A percentile compares a stretch with the other conserved stretches of the same genome.
phyloP scores from a whole-genome alignment of 2,888 invertebrate genomes.

The Lycophotia porphyrea region DNA sequence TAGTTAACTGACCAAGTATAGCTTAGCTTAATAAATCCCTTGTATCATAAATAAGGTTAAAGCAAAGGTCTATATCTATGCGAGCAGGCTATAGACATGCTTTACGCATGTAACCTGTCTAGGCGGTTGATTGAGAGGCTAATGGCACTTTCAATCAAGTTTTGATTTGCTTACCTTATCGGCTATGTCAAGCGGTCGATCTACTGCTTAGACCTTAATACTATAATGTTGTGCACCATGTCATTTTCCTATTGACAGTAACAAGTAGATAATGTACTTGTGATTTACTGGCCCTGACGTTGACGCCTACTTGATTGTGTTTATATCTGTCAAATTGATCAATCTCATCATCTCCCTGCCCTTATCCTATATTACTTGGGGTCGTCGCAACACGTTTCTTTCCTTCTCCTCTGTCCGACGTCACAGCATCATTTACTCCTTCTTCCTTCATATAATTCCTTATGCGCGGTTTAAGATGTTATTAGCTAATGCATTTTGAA shows the following conservation, averaged over 20 bases:
- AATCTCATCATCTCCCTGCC: too few relatives aligned
- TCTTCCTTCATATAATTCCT: too few relatives aligned
- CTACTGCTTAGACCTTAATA: not conserved
- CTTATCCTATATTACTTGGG: too few relatives aligned
- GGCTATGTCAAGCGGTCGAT: not conserved
- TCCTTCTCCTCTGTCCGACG: too few relatives aligned
- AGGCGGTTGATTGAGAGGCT: constrained; percentile 19
- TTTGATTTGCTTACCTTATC: constrained; percentile 15
- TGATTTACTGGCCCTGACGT: not conserved
- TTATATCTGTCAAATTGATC: too few relatives aligned
- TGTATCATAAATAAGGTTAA: not conserved
- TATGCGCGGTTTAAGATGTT: too few relatives aligned
- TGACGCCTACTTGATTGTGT: not conserved
- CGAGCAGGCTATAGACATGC: not conserved
- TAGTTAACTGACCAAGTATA: not conserved
- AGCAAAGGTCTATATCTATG: not conserved
- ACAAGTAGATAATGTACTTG: not conserved
- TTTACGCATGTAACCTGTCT: constrained; percentile 22
- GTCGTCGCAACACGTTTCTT: too few relatives aligned
- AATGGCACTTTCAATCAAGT: constrained; percentile 34
- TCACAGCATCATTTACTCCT: too few relatives aligned
- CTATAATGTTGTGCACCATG: not conserved
- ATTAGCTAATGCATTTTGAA: too few relatives aligned
- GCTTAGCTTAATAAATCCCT: not conserved
- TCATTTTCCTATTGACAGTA: not conserved